phyloP scores from a whole-genome alignment of 2,797 vertebrate genomes.

The Furcifer pardalis region DNA sequence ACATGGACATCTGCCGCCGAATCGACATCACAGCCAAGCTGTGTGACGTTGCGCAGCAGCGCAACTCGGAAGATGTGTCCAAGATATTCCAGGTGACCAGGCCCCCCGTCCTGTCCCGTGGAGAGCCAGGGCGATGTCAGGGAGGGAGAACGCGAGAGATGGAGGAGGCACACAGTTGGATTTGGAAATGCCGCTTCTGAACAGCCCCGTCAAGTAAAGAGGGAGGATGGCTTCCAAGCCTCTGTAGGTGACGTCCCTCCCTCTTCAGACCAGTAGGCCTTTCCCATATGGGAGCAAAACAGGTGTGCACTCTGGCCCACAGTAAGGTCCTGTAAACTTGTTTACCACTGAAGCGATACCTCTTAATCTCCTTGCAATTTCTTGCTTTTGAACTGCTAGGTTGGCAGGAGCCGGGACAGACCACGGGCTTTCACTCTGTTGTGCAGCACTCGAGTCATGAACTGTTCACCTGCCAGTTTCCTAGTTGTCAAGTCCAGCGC shows the following conservation, averaged over 20 bases:
- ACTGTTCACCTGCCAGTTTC: no score
- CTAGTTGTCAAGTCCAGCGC: no score
- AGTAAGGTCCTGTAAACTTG: background rate
- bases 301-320: no score
- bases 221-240: background rate
- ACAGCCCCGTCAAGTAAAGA: background rate
- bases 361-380: no score
- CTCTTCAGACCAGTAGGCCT: accelerated
- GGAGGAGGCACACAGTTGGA: constrained; percentile 35
- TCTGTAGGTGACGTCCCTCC: accelerated
- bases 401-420: no score
- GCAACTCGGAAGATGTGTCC: constrained; percentile 98
- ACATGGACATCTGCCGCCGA: constrained; percentile 99
- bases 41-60: constrained; percentile 97
- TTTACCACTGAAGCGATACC: no score
- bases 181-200: background rate
- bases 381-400: no score
- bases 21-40: constrained; percentile 99
- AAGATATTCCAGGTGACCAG: constrained; percentile 93
- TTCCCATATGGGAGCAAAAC: background rate
- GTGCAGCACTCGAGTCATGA: no score
- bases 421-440: no score
- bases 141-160: constrained; percentile 27
- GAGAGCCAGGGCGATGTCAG: constrained; percentile 13
- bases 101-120: constrained; percentile 55